Evolutionary conservation across 2,888 invertebrate genomes (phyloP), one percentile per base, ranked within the genome.

Genomic region (Drosophila maculinotata): DNA sequence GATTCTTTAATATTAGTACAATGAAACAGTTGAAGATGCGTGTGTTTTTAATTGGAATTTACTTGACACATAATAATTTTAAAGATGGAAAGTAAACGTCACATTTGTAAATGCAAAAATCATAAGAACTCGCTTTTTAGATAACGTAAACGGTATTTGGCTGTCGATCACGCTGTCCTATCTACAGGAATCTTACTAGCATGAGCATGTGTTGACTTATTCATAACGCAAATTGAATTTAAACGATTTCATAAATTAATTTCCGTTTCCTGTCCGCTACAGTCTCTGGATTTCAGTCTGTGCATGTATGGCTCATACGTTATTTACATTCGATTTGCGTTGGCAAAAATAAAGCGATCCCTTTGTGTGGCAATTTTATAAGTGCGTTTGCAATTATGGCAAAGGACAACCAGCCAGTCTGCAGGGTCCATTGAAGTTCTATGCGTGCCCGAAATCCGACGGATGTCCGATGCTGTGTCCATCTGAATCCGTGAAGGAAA

Each of bases 161-260:
- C 1, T 1, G 45, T 62, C 36, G 30, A 49, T 48, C 44, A 53
- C 9, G 2, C 4, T 12, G 8, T 17, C 0, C 15, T 0, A 2
- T 0, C 9, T 10, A 6, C n/a, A 15, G 17, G 17, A 25, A n/a
- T 25, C 45, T n/a, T 25, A 31, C 26, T 17, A 36, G 23, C 44
- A 38, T 26, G 17, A 15, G 23, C 48, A 45, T 52, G 64, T 63
- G 58, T 72, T 80, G 60, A 74, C 63, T 69, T 75, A 81, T 79
- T 79, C 69, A 72, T 45, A 48, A 54, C 48, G 69, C 53, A 83
- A 86, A 83, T 83, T 86, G 75, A 68, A 72, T 82, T 85, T 73
- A 85, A 82, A 85, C 67, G 75, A 84, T 84, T 87, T 77, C 69
- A 84, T 86, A 86, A 84, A 84, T 77, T 81, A 77, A 84, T 84